Percentiles rank a stretch among this genome's conserved stretches.
phyloP scores from a whole-genome alignment of 1,140 invertebrate genomes.

The Drosophila aff. region DNA sequence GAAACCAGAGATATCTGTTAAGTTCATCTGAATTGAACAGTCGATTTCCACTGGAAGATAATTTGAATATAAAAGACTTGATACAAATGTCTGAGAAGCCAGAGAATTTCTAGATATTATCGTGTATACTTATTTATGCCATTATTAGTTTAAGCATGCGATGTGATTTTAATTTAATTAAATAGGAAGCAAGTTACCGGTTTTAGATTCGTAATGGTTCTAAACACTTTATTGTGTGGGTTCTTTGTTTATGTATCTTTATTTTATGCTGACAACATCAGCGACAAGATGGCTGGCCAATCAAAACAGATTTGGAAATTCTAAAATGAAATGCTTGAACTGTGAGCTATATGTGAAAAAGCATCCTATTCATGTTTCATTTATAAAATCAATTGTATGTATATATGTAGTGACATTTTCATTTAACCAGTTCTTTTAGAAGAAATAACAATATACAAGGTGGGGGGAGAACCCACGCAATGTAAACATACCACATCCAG shows the following conservation, averaged over 20 bases:
- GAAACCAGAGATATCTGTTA: conserved; percentile 7
- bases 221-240: neutral
- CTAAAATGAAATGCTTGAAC: neutral
- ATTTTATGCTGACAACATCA: neutral
- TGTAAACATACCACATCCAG: too few species aligned
- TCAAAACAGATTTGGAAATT: neutral
- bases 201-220: conserved; percentile 7
- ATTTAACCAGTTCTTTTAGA: too few species aligned
- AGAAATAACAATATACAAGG: too few species aligned
- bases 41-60: conserved; percentile 64
- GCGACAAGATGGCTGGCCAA: neutral
- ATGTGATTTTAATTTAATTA: conserved; percentile 30
- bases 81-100: conserved; percentile 59
- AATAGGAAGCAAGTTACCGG: conserved; percentile 3
- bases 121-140: conserved; percentile 5
- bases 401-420: too few species aligned
- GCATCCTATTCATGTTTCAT: neutral
- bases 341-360: neutral
- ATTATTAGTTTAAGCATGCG: conserved; percentile 11
- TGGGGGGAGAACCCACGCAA: too few species aligned
- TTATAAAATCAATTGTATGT: neutral
- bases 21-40: conserved; percentile 35
- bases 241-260: neutral
- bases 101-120: conserved; percentile 56
- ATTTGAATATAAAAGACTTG: conserved; percentile 48